Base-by-base conservation (phyloP, 1,140 invertebrate species). In the Episyrphus balteatus region DNA sequence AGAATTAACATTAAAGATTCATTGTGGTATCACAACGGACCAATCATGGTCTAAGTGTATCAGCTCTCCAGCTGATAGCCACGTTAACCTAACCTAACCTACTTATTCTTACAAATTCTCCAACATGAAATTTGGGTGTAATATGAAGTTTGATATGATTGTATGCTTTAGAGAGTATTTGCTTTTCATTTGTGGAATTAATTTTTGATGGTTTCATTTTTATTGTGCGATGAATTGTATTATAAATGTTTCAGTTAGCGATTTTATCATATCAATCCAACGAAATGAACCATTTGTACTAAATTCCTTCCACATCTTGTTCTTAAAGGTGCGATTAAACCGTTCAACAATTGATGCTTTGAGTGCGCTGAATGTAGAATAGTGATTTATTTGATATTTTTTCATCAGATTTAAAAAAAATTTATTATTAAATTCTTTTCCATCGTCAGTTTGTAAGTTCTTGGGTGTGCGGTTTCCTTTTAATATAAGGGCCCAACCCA, bases 241-340 rank as follows among this genome's bases (percentile, higher is more conserved):
- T n/a, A n/a, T n/a, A n/a, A n/a, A n/a, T n/a, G n/a, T n/a, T n/a
- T n/a, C n/a, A n/a, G n/a, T n/a, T n/a, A n/a, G n/a, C n/a, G n/a
- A n/a, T n/a, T n/a, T n/a, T n/a, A n/a, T n/a, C n/a, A n/a, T n/a
- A n/a, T n/a, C n/a, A n/a, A n/a, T n/a, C n/a, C n/a, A n/a, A n/a
- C n/a, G n/a, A n/a, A n/a, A n/a, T n/a, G n/a, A n/a, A n/a, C n/a
- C n/a, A n/a, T n/a, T n/a, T n/a, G n/a, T 46, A 54, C 62, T 69
- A 51, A 75, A 73, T 54, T 70, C 46, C 52, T 59, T 62, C 52
- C 56, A 75, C 52, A 74, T 61, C 55, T 60, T 67, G 14, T 47
- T 52, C 62, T 73, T 74, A 38, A 75, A 48, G 15, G 68, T 74
- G 51, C 67, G 50, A 55, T 71, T 71, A n/a, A n/a, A n/a, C n/a